phyloP scores from a whole-genome alignment of 2,113 vertebrate genomes.

The Oophaga pumilio region DNA sequence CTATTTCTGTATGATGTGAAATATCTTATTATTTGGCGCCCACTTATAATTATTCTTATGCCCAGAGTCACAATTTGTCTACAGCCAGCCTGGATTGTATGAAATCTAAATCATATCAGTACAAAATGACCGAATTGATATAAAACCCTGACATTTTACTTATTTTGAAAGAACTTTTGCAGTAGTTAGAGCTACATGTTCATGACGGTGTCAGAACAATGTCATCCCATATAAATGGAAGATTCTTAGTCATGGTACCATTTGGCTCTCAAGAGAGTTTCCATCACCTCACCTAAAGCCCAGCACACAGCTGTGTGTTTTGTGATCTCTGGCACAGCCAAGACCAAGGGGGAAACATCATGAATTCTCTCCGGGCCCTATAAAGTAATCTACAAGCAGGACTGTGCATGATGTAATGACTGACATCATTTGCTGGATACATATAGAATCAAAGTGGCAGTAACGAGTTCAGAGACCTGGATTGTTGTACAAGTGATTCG shows the following conservation, averaged over 20 bases:
- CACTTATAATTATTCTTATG: too few relatives aligned
- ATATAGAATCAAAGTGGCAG: constrained; percentile 45
- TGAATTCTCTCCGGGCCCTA: constrained; percentile 51
- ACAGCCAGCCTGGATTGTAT: too few relatives aligned
- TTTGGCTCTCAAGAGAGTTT: constrained; percentile 45
- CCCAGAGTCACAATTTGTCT: too few relatives aligned
- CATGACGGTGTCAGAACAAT: constrained; percentile 37
- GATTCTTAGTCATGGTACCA: constrained; percentile 56
- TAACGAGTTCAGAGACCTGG: constrained; percentile 21
- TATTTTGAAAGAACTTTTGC: neutral
- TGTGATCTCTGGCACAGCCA: constrained; percentile 58
- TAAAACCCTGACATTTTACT: neutral
- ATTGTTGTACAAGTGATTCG: constrained; percentile 36
- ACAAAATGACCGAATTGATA: too few relatives aligned
- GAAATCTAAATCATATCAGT: too few relatives aligned
- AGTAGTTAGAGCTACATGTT: constrained; percentile 20
- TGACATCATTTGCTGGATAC: constrained; percentile 53
- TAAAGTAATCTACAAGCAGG: constrained; percentile 56
- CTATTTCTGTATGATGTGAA: too few relatives aligned
- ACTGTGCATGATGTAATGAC: constrained; percentile 52
- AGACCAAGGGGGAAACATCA: constrained; percentile 44
- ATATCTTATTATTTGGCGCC: too few relatives aligned
- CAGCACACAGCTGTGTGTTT: constrained; percentile 47
- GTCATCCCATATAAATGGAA: constrained; percentile 49
- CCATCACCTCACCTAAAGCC: constrained; percentile 54